Conservation (phyloP, 2,888 invertebrate genomes). For the Coelogynopora nodosa region DNA sequence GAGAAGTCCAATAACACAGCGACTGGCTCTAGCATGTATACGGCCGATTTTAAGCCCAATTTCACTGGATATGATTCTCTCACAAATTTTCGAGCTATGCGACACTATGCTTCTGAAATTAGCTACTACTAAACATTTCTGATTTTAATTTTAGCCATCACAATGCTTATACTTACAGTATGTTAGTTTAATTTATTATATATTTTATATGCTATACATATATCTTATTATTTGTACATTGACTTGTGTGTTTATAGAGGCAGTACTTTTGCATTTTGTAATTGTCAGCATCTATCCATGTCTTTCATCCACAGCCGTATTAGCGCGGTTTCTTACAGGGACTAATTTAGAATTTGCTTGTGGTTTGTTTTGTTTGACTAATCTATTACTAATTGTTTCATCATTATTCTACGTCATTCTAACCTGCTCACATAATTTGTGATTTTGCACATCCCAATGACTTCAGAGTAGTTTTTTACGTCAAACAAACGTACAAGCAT, state of each 20-base stretch:
- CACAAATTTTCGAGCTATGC: background rate
- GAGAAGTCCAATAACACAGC: background rate
- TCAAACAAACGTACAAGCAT: no score
- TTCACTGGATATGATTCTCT: conserved; percentile 12
- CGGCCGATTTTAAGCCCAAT: background rate
- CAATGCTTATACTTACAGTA: no score
- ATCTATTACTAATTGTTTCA: no score
- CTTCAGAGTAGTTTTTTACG: no score
- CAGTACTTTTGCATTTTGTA: conserved; percentile 25
- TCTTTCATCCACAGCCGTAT: background rate
- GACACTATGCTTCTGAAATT: background rate
- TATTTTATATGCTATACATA: background rate
- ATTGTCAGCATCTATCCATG: conserved; percentile 4
- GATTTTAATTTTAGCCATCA: background rate
- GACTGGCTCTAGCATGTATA: background rate
- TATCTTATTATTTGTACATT: background rate
- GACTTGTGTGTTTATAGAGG: conserved; percentile 2
- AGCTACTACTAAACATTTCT: background rate
- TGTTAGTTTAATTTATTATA: background rate
- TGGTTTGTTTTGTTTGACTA: no score
- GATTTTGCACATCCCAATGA: no score
- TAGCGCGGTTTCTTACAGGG: background rate
- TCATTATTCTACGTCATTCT: no score
- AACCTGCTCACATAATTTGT: no score
- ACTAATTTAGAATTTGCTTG: conserved; percentile 15